Conservation (phyloP, 2,888 invertebrate species). For the Steinernema carpocapsae region DNA sequence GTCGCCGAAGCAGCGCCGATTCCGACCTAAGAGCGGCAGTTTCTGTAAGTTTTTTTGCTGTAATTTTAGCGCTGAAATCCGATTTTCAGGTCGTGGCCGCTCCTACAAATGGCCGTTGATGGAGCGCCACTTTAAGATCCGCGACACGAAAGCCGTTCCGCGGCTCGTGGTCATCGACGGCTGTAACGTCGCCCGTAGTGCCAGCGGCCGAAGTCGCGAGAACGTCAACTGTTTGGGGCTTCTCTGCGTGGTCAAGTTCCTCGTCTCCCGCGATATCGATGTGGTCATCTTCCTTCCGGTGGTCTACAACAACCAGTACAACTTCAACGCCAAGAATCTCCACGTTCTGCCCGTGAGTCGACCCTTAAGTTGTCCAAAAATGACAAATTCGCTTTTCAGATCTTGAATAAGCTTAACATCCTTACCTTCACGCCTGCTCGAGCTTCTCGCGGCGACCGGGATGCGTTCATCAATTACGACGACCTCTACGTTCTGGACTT, state of each 20-base stretch:
- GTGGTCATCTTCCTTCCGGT: conserved; percentile 58
- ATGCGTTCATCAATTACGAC: conserved; percentile 62
- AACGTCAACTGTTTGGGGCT: conserved; percentile 58
- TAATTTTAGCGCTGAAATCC: no score
- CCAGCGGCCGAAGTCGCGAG: conserved; percentile 58
- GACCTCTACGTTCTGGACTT: conserved; percentile 57
- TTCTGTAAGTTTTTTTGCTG: no score
- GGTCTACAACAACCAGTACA: conserved; percentile 58
- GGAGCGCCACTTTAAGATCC: conserved; percentile 32
- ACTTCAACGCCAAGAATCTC: conserved; percentile 51
- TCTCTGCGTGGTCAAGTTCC: conserved; percentile 54
- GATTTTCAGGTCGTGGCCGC: no score
- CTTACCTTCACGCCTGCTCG: conserved; percentile 60
- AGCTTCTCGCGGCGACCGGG: conserved; percentile 49
- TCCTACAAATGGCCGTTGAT: not conserved
- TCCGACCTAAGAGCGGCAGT: no score
- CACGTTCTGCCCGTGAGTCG: conserved; percentile 50
- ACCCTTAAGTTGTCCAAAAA: no score
- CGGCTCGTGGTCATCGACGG: conserved; percentile 60
- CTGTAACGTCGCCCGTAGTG: conserved; percentile 58
- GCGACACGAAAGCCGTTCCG: conserved; percentile 45
- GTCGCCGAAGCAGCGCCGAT: no score
- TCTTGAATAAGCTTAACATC: conserved; percentile 52
- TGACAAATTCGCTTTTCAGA: conserved; percentile 42
- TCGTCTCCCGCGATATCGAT: conserved; percentile 54